Evolutionary conservation across 2,113 vertebrate species (phyloP), one percentile per base, ranked within the genome.

Genomic region (Ceyx margarethae): DNA sequence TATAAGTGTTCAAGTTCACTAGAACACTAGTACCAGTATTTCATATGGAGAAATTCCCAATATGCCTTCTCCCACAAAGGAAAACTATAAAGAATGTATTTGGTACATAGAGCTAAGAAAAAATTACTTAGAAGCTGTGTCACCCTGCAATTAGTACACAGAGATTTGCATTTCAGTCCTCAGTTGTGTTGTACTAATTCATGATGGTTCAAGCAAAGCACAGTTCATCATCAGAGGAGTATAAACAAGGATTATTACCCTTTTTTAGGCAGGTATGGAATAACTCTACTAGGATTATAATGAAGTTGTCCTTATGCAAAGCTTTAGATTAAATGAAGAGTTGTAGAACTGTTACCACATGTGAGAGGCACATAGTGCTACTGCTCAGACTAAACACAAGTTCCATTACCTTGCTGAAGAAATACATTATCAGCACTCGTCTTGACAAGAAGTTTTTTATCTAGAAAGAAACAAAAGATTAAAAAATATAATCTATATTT

Each of bases 391-490:
- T 91, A 90, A 7, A 48, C 35, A 31, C 4, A 64, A 18, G 48
- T 80, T 66, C 10, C 31, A 98, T 98, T 98, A 99, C 99, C 99
- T 99, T 99, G 96, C 98, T 99, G 97, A 99, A 99, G 95, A 99
- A 98, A 98, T 99, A 99, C 98, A 99, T 98, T 95, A 99, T 98
- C 98, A 99, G 96, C 51, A 97, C 98, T 81, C 99, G 98, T 97
- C 97, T 99, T 91, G 98, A 98, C 97, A 99, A 96, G 95, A 99
- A 99, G 95, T 45, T 96, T 98, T 99, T 99, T 82, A 99, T 97
- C 99, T 99, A 97, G 92, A 96, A 97, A 91, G 71, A 69, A 94
- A 78, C 11, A 94, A 31, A 76, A 54, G 6, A 78, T 69, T 42
- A 50, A 83, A 85, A 19, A 19, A 28, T 3, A 13, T 10, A 19